A percentile compares a stretch with the other conserved stretches of the same genome.
These are phyloP conservation scores for Cacatua alba DNA, from an alignment of 2,113 vertebrate genomes.

Conservation along the genomic window DNA sequence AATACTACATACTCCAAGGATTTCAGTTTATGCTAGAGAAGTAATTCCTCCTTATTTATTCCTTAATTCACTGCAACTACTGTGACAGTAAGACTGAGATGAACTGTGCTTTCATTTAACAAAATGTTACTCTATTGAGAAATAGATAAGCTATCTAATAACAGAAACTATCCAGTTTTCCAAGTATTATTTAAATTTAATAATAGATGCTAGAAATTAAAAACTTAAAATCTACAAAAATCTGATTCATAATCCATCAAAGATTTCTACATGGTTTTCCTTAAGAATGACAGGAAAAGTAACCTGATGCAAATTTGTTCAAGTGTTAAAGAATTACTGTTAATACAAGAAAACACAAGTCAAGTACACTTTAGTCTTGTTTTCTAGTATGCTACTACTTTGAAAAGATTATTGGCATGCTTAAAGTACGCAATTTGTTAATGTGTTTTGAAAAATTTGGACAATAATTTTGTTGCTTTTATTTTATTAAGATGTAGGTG, in stretches of 20 bases:
- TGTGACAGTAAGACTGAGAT: neutral
- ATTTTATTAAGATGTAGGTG: neutral
- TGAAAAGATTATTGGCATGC: neutral
- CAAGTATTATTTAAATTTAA: neutral
- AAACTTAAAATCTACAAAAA: neutral
- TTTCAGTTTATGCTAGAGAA: neutral
- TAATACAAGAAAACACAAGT: neutral
- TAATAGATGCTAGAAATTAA: neutral
- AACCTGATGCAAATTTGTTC: neutral
- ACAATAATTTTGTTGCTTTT: neutral
- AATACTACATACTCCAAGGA: neutral
- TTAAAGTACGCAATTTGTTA: neutral
- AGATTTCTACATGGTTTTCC: neutral
- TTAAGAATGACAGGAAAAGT: neutral
- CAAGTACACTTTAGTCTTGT: neutral
- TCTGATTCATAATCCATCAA: neutral
- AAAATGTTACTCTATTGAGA: neutral
- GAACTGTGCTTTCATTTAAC: neutral
- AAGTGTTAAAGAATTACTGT: neutral
- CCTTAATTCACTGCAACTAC: neutral
- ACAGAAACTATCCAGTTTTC: neutral
- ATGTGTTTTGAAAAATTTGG: neutral
- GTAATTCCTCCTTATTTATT: neutral
- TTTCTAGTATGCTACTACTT: neutral
- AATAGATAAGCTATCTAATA: neutral